Evolutionary conservation across 92 coral and sea anemone genomes (phyloP).

Genomic region (Parazoanthus atlanticus): DNA sequence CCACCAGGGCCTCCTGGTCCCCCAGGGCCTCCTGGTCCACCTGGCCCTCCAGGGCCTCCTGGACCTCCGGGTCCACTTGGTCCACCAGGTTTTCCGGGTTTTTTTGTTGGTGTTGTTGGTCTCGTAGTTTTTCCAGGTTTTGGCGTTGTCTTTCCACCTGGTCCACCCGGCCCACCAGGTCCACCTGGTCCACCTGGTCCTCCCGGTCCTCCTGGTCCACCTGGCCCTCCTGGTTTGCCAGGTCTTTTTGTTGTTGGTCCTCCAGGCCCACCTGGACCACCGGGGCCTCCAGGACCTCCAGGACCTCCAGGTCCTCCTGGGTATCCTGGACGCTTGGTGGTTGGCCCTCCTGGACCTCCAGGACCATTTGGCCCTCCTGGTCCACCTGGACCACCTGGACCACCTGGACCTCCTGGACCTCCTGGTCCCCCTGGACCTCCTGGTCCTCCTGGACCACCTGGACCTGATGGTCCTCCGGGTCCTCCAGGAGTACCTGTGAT

Average conservation of each 20-base stretch:
- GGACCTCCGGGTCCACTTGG: constrained; percentile 85
- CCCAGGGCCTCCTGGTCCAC: constrained; percentile 73
- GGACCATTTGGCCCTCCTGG: constrained; percentile 75
- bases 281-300: constrained; percentile 73
- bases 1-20: constrained; percentile 67
- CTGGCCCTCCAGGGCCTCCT: constrained; percentile 77
- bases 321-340: constrained; percentile 51
- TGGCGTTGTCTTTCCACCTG: constrained; percentile 65
- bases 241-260: constrained; percentile 60
- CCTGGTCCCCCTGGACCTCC: constrained; percentile 76
- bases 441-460: constrained; percentile 74
- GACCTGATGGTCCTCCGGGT: constrained; percentile 74
- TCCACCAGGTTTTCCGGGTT: constrained; percentile 75
- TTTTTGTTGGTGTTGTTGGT: constrained; percentile 68
- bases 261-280: constrained; percentile 80
- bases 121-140: constrained; percentile 64
- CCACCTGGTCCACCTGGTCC: constrained; percentile 78
- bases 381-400: constrained; percentile 84
- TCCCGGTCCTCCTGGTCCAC: constrained; percentile 64
- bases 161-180: constrained; percentile 53
- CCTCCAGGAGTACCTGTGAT: constrained; percentile 62
- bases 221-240: constrained; percentile 70
- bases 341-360: constrained; percentile 56
- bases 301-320: constrained; percentile 80
- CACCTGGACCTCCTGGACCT: constrained; percentile 69